These are phyloP conservation scores for Phthorimaea operculella DNA, from an alignment of 1,140 invertebrate species.

Conservation along the genomic window DNA sequence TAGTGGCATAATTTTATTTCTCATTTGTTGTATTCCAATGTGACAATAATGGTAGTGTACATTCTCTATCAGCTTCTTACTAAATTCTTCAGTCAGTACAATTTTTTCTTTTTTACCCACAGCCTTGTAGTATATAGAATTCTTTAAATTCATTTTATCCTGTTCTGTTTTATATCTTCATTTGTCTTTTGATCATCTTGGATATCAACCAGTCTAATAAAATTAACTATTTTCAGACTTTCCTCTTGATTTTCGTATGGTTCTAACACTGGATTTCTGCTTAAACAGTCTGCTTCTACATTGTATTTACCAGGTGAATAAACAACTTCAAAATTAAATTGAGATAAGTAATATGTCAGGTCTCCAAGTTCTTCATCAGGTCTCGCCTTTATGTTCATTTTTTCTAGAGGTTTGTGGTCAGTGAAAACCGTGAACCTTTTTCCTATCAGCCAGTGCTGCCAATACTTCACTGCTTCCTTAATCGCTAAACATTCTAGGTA, in stretches of 20 bases:
- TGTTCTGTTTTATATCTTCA: slow-evolving; percentile 10
- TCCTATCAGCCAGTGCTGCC: slow-evolving; percentile 27
- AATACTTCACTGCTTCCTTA: slow-evolving; percentile 21
- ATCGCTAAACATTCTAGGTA: slow-evolving; percentile 26
- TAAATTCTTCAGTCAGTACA: slow-evolving; percentile 14
- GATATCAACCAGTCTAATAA: slow-evolving; percentile 21
- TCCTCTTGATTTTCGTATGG: slow-evolving; percentile 17
- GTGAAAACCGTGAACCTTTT: slow-evolving; percentile 41
- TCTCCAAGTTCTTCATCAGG: slow-evolving; percentile 24
- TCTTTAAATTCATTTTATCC: slow-evolving; percentile 12
- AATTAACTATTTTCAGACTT: slow-evolving; percentile 18
- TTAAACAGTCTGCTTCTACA: slow-evolving; percentile 41
- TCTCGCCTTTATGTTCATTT: slow-evolving; percentile 41
- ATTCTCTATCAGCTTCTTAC: slow-evolving; percentile 10
- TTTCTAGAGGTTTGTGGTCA: slow-evolving; percentile 52
- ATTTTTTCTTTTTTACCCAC: slow-evolving; percentile 8
- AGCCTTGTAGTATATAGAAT: slow-evolving; percentile 18
- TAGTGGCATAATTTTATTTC: slow-evolving; percentile 6
- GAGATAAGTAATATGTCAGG: slow-evolving; percentile 20
- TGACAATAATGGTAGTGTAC: slow-evolving; percentile 10
- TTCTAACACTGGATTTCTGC: slow-evolving; percentile 25
- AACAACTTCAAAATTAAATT: slow-evolving; percentile 21
- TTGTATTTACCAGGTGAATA: slow-evolving; percentile 31
- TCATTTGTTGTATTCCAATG: slow-evolving; percentile 13
- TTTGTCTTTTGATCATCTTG: slow-evolving; percentile 19